These are phyloP conservation scores for Saccostrea cuccullata DNA, from an alignment of 1,140 invertebrate species.

Conservation along the genomic window DNA sequence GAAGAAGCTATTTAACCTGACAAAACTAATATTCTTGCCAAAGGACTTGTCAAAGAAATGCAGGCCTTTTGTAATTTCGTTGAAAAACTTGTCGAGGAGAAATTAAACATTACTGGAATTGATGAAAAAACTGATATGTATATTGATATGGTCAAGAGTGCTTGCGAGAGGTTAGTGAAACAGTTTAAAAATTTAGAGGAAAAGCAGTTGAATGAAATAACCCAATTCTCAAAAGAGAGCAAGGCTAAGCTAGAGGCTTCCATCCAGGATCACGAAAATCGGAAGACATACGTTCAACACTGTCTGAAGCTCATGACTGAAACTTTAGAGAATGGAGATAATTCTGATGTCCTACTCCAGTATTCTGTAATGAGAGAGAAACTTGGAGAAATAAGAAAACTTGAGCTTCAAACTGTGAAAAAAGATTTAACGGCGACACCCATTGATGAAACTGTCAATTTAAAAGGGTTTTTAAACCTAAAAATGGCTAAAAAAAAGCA, in stretches of 20 bases:
- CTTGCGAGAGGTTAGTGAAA: background rate
- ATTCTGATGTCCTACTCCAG: background rate
- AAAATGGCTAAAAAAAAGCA: background rate
- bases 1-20: background rate
- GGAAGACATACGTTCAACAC: background rate
- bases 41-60: background rate
- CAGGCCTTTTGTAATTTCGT: background rate
- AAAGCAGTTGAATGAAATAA: background rate
- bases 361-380: background rate
- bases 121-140: background rate
- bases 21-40: background rate
- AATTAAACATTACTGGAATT: background rate
- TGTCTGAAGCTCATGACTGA: background rate
- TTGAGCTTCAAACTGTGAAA: background rate
- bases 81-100: background rate
- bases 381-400: background rate
- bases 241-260: background rate
- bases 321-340: background rate
- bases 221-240: background rate
- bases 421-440: background rate
- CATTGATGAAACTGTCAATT: background rate
- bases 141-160: background rate
- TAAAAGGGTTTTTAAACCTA: background rate
- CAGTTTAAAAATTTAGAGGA: background rate
- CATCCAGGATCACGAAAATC: background rate